Conservation (phyloP, 2,113 vertebrate genomes). For the Otocyon megalotis region DNA sequence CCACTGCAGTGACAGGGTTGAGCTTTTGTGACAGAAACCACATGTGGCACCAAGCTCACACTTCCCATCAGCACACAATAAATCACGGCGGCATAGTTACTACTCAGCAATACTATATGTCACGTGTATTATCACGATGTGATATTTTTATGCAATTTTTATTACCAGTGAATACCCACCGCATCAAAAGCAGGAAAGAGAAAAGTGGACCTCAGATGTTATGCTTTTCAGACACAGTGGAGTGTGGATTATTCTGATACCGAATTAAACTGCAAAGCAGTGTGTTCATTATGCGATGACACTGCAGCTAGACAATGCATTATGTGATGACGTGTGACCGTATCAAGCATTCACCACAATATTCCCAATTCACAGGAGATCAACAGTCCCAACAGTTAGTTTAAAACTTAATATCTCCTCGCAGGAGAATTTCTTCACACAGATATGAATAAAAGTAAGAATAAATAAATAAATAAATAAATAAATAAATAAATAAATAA, state of each 20-base stretch:
- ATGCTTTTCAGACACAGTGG: neutral
- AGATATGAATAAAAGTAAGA: neutral
- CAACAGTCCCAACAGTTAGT: neutral
- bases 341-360: neutral
- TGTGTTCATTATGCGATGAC: neutral
- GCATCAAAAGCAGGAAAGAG: neutral
- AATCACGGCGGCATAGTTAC: neutral
- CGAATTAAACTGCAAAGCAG: neutral
- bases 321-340: neutral
- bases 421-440: neutral
- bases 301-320: neutral
- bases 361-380: neutral
- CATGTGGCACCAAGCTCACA: neutral
- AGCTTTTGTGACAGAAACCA: neutral
- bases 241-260: neutral
- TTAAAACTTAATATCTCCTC: constrained; percentile 5
- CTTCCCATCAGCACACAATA: neutral
- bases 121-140: neutral
- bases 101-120: neutral
- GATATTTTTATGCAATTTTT: neutral
- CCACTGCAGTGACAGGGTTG: neutral
- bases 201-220: neutral
- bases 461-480: too few species aligned
- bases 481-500: neutral
- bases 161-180: neutral